phyloP scores from a whole-genome alignment of 2,797 vertebrate species.

The Chrysocyon brachyurus region DNA sequence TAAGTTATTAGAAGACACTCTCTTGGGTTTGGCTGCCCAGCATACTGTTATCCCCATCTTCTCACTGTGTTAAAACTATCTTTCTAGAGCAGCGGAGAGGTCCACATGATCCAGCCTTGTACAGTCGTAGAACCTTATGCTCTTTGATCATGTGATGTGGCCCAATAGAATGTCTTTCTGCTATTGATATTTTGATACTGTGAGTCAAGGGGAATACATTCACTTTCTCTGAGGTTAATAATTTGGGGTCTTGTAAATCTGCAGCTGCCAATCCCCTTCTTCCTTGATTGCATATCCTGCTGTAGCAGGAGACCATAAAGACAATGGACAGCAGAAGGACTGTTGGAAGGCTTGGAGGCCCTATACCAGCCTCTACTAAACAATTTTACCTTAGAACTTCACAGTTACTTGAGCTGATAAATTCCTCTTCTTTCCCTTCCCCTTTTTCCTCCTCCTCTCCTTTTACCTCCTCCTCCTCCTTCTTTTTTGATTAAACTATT shows the following conservation, averaged over 20 bases:
- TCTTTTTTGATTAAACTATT: not conserved
- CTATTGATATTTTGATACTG: not conserved
- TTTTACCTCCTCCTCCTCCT: not conserved
- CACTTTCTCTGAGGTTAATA: not conserved
- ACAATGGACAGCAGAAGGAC: not conserved
- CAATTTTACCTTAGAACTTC: not conserved
- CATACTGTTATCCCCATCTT: not conserved
- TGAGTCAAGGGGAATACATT: not conserved
- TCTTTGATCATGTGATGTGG: not conserved
- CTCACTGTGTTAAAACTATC: not conserved
- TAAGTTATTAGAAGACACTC: not conserved
- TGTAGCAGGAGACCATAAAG: not conserved
- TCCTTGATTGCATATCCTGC: not conserved
- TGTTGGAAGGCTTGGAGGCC: not conserved
- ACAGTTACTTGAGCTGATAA: not conserved
- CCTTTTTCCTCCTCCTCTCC: not conserved
- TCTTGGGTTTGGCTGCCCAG: not conserved
- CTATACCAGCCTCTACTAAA: not conserved
- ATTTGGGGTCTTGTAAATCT: not conserved
- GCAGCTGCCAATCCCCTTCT: not conserved
- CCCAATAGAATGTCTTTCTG: not conserved
- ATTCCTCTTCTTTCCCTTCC: not conserved
- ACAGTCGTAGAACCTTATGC: not conserved
- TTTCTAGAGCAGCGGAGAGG: not conserved
- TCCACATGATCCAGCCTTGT: not conserved